Percentiles rank a stretch among this genome's conserved stretches.
Conservation (phyloP, 2,888 invertebrate genomes). For the Cerceris ruficornis region DNA sequence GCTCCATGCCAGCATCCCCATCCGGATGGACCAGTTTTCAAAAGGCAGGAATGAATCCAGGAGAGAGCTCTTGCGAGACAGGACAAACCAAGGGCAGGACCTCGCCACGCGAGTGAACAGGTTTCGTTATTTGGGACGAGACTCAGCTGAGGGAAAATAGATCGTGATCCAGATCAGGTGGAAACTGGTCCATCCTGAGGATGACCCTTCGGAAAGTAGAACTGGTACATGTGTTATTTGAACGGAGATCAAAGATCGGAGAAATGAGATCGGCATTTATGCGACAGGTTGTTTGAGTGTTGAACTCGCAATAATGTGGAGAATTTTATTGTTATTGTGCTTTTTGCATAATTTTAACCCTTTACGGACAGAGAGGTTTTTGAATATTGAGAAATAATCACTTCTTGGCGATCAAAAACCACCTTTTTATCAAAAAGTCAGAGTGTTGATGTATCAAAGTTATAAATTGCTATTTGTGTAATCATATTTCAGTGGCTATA, state of each 20-base stretch:
- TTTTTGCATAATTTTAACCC: no score
- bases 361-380: no score
- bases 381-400: no score
- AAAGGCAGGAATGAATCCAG: constrained; percentile 24
- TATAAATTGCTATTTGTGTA: no score
- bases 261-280: constrained; percentile 5
- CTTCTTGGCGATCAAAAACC: no score
- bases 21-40: constrained; percentile 75
- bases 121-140: constrained; percentile 64
- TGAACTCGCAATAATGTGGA: background rate
- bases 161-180: constrained; percentile 79
- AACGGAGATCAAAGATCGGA: constrained; percentile 62
- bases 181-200: constrained; percentile 77
- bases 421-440: no score
- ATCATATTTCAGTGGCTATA: no score
- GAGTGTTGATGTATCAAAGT: no score
- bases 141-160: constrained; percentile 67
- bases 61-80: constrained; percentile 26
- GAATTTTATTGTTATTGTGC: no score
- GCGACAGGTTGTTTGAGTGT: constrained; percentile 36
- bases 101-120: constrained; percentile 78
- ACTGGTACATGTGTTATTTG: constrained; percentile 39
- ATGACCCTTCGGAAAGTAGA: constrained; percentile 33
- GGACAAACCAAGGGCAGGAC: constrained; percentile 64
- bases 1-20: constrained; percentile 72